Evolutionary conservation across 2,113 vertebrate species (phyloP), one percentile per base, ranked within the genome.

Genomic region (Speoplatyrhinus poulsoni): DNA sequence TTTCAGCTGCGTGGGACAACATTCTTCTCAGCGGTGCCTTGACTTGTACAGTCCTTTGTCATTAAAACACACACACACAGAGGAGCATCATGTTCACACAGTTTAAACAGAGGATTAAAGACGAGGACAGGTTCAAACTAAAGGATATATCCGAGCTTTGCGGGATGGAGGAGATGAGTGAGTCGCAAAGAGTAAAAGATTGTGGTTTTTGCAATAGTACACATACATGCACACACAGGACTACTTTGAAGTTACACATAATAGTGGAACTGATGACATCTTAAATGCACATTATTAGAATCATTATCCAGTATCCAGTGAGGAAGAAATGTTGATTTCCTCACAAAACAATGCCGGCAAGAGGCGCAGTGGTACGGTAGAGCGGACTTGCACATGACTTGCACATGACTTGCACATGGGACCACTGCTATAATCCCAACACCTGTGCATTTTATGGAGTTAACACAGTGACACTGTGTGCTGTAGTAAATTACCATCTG

Each of bases 131-230:
- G 12, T 60, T 15, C 62, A 58, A 59, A 57, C 56, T 26, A 57
- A 52, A 47, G 50, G 66, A 78, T 70, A 69, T 10, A 57, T 69
- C 68, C 12, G 26, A 55, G 53, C 58, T 47, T 50, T 50, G 52
- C 32, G 46, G 55, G 81, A 19, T 36, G 3, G 26, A 74, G 52
- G 68, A 73, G 67, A 81, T 76, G 79, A 69, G 58, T 63, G 60
- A 46, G 55, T 67, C 46, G 12, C 19, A 73, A 76, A 81, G 81
- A 81, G 85, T 79, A 82, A 68, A 71, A 69, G 26, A 9, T 26
- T 41, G 73, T 84, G 55, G 71, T 84, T 89, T 83, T 79, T 83
- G 81, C 55, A 86, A 79, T 48, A 61, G 36, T 26, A 6, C 10
- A 33, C 46, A 3, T 48, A 61, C 59, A 55, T 32, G 47, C 56